A percentile compares a stretch with the other conserved stretches of the same genome.
Evolutionary conservation across 2,113 vertebrate genomes (phyloP).

Genomic region (Pseudorhombus dupliciocellatus): DNA sequence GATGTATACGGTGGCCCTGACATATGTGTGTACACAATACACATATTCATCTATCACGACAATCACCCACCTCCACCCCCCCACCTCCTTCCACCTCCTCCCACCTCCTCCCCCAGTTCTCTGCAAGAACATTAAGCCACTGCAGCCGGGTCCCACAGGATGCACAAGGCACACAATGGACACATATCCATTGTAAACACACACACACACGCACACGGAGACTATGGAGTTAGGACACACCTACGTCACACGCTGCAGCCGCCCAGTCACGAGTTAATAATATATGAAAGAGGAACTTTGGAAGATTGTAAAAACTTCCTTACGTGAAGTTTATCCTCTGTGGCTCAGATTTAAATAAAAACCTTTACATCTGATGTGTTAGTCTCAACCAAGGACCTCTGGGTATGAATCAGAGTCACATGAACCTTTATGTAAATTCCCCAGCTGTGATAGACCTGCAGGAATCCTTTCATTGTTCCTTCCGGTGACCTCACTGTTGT

Average conservation of each 20-base stretch:
- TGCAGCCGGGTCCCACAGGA: conserved; percentile 53
- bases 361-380: neutral
- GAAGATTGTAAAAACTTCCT: conserved; percentile 11
- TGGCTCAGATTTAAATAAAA: neutral
- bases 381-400: neutral
- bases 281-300: conserved; percentile 1
- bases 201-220: conserved; percentile 16
- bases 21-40: conserved; percentile 5
- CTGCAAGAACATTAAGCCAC: conserved; percentile 60
- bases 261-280: neutral
- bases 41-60: conserved; percentile 31
- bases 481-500: conserved; percentile 16
- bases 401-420: neutral
- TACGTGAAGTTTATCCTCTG: too few species aligned
- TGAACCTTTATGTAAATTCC: neutral
- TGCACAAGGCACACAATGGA: conserved; percentile 57
- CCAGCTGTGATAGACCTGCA: neutral
- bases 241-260: neutral
- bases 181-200: conserved; percentile 35
- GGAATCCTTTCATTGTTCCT: neutral
- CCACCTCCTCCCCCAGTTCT: conserved; percentile 26
- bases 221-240: neutral
- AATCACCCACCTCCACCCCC: conserved; percentile 4
- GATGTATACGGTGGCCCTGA: conserved; percentile 32
- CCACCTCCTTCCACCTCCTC: neutral